Evolutionary conservation across 2,888 invertebrate species (phyloP).

Genomic region (Mechanitis mazaeus): DNA sequence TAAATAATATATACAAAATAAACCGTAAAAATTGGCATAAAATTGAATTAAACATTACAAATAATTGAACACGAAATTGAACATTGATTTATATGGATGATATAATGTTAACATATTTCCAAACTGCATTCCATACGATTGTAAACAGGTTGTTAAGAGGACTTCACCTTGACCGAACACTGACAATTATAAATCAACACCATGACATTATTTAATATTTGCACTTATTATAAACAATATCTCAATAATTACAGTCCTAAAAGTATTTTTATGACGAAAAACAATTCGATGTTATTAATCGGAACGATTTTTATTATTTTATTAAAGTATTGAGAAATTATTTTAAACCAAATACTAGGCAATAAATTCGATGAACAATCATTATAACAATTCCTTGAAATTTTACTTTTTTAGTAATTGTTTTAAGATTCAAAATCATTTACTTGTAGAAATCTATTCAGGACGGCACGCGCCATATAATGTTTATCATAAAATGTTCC

Average conservation of each 20-base stretch:
- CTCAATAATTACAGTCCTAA: constrained; percentile 12
- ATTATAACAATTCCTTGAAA: too few species aligned
- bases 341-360: too few species aligned
- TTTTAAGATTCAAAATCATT: constrained; percentile 7
- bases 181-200: constrained; percentile 42
- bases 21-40: not conserved
- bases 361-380: too few species aligned
- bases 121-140: constrained; percentile 38
- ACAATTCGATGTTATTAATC: too few species aligned
- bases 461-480: constrained; percentile 23
- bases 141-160: constrained; percentile 44
- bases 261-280: not conserved
- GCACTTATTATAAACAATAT: constrained; percentile 11
- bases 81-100: constrained; percentile 35
- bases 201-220: constrained; percentile 55
- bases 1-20: constrained; percentile 18
- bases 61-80: not conserved
- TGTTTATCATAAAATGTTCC: constrained; percentile 18
- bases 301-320: too few species aligned
- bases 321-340: too few species aligned
- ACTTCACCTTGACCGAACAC: constrained; percentile 63
- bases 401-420: not conserved
- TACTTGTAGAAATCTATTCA: not conserved
- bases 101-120: constrained; percentile 39
- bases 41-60: not conserved